Evolutionary conservation across 2,888 invertebrate genomes (phyloP).

Genomic region (Hypselothyrea guttata): DNA sequence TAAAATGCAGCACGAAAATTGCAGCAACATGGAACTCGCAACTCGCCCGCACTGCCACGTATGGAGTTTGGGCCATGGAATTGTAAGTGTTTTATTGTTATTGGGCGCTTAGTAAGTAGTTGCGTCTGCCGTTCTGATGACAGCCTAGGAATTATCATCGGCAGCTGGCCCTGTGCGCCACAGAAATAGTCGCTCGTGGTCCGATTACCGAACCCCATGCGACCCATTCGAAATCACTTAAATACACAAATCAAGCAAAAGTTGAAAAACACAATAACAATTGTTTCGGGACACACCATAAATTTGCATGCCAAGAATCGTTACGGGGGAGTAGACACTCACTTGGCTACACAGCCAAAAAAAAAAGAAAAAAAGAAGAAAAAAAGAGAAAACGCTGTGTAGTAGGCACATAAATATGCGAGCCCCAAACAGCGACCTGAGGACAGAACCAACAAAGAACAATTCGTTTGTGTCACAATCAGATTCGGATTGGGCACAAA

Average conservation of each 20-base stretch:
- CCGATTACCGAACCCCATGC: constrained; percentile 54
- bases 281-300: constrained; percentile 79
- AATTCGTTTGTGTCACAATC: constrained; percentile 81
- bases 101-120: constrained; percentile 64
- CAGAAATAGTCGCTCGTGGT: constrained; percentile 55
- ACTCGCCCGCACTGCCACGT: not conserved
- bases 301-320: constrained; percentile 75
- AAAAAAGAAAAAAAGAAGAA: not conserved
- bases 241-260: constrained; percentile 77
- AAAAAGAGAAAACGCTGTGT: constrained; percentile 24
- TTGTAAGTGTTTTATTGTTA: constrained; percentile 69
- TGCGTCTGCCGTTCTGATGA: constrained; percentile 47
- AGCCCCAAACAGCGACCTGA: constrained; percentile 32
- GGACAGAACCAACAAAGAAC: constrained; percentile 53
- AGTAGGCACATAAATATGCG: constrained; percentile 74
- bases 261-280: constrained; percentile 77
- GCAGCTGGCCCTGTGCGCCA: constrained; percentile 45
- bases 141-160: constrained; percentile 69
- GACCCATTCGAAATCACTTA: constrained; percentile 77
- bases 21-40: constrained; percentile 11
- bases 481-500: constrained; percentile 78
- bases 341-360: constrained; percentile 21
- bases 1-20: constrained; percentile 57
- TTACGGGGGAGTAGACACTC: constrained; percentile 6
- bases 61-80: constrained; percentile 23